Base-by-base conservation (phyloP, 2,797 vertebrate species). In the Tympanoctomys barrerae region DNA sequence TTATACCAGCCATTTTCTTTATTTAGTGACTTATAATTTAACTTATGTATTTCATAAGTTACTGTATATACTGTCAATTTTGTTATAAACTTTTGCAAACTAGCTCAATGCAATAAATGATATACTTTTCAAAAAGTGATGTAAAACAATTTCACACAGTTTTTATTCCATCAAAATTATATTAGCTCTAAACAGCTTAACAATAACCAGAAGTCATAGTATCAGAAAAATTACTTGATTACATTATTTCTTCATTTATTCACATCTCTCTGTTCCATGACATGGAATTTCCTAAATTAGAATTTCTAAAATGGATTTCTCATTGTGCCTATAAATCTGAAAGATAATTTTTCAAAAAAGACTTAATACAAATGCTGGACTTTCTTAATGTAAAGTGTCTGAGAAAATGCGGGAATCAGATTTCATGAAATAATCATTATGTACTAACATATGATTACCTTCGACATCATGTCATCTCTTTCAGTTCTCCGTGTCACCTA, bases 121-220 rank as follows among this genome's bases (percentile, higher is more conserved):
- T 93, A 88, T 19, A 73, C 42, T 80, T 81, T 57, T 2, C 14
- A 85, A 36, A 54, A 87, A 13, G 13, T 54, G 9, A 92, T 68
- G 46, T 59, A 78, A 94, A 90, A 81, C 36, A 71, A 21, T 7
- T 26, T 36, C n/a, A 77, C 6, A 39, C 81, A 28, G 6, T 28
- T 77, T 89, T 46, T 87, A 68, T 78, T 94, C 68, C 22, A 64
- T 61, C 9, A 82, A 66, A 94, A 71, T 42, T 73, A 66, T 21
- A 57, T 79, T 86, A 94, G 13, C 6, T 89, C 16, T 62, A 89
- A 92, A 90, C 4, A 82, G 10, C 26, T 64, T 64, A 57, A 75
- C 24, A 71, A 87, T 73, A 71, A 8, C 1, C 8, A 70, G 16
- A 24, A 77, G 24, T 94, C 39, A 66, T 1, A 1, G 94, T 39